A percentile compares a stretch with the other conserved stretches of the same genome.
These are phyloP conservation scores for Pachypanchax playfairii DNA, from an alignment of 2,113 vertebrate genomes.

Conservation along the genomic window DNA sequence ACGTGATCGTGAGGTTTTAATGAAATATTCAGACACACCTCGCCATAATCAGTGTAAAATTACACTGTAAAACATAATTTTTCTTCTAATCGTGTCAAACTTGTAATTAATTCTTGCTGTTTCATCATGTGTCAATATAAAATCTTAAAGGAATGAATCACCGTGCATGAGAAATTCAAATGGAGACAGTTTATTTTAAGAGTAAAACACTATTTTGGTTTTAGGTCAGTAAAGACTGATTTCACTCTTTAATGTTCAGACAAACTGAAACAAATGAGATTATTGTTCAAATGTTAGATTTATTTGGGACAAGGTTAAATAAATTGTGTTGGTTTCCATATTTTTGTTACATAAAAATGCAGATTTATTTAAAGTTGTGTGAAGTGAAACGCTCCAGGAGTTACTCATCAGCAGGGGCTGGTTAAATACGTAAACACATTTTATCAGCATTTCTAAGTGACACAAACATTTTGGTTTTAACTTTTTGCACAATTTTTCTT, in stretches of 20 bases:
- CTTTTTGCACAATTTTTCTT: constrained; percentile 12
- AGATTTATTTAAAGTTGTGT: neutral
- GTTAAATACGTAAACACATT: no score
- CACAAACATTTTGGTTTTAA: neutral
- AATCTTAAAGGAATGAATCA: constrained; percentile 22
- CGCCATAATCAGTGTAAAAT: no score
- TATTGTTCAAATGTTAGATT: no score
- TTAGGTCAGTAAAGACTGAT: constrained; percentile 3
- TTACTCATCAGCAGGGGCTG: no score
- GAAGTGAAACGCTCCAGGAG: no score
- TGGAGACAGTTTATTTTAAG: constrained; percentile 9
- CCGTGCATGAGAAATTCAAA: constrained; percentile 35
- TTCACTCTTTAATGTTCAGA: neutral
- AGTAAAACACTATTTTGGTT: constrained; percentile 41
- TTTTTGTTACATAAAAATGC: neutral
- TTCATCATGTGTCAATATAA: neutral
- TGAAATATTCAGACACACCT: no score
- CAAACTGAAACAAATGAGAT: constrained; percentile 21
- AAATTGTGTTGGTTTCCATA: no score
- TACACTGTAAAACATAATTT: no score
- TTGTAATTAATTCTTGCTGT: constrained; percentile 13
- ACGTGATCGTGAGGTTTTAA: no score
- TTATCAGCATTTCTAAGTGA: no score
- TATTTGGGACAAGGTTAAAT: constrained; percentile 67
- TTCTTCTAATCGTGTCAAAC: no score